These are phyloP conservation scores for Cerceris ruficornis DNA, from an alignment of 2,888 invertebrate species.

Conservation along the genomic window DNA sequence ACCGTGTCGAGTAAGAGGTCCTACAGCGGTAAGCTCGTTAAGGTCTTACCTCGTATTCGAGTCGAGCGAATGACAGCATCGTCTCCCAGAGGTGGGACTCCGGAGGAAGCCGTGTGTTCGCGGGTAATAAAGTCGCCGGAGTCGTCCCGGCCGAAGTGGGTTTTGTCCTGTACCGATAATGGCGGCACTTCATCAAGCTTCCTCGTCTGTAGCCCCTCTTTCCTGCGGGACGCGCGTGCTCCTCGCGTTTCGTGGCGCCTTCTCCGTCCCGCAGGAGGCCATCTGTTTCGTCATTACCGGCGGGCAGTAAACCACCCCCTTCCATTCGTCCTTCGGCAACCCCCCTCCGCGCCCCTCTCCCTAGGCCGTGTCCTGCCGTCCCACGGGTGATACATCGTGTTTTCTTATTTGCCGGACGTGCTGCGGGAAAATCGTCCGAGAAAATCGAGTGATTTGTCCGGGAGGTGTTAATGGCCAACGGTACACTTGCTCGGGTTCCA, in stretches of 20 bases:
- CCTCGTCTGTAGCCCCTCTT: slow-evolving; percentile 64
- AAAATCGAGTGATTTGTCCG: slow-evolving; percentile 82
- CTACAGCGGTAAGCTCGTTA: slow-evolving; percentile 61
- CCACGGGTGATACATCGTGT: slow-evolving; percentile 81
- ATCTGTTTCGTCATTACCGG: slow-evolving; percentile 82
- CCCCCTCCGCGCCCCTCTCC: slow-evolving; percentile 10
- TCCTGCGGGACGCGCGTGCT: slow-evolving; percentile 74
- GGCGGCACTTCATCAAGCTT: slow-evolving; percentile 80
- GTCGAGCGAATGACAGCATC: slow-evolving; percentile 40
- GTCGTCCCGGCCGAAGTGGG: slow-evolving; percentile 72
- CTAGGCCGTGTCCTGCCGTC: slow-evolving; percentile 70
- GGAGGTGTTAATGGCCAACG: slow-evolving; percentile 79
- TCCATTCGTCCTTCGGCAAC: slow-evolving; percentile 25
- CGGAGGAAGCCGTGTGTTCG: slow-evolving; percentile 71
- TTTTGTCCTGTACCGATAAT: slow-evolving; percentile 81
- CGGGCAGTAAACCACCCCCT: slow-evolving; percentile 79
- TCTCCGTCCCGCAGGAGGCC: slow-evolving; percentile 76
- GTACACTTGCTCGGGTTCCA: slow-evolving; percentile 28
- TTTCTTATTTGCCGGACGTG: slow-evolving; percentile 81
- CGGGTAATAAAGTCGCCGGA: slow-evolving; percentile 80
- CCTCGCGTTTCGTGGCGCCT: slow-evolving; percentile 37
- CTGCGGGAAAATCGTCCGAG: slow-evolving; percentile 80
- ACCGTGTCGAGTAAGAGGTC: slow-evolving; percentile 27
- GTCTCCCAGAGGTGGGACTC: slow-evolving; percentile 65
- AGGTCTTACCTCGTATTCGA: slow-evolving; percentile 36